phyloP scores from a whole-genome alignment of 2,797 vertebrate species.

The Morelia viridis region DNA sequence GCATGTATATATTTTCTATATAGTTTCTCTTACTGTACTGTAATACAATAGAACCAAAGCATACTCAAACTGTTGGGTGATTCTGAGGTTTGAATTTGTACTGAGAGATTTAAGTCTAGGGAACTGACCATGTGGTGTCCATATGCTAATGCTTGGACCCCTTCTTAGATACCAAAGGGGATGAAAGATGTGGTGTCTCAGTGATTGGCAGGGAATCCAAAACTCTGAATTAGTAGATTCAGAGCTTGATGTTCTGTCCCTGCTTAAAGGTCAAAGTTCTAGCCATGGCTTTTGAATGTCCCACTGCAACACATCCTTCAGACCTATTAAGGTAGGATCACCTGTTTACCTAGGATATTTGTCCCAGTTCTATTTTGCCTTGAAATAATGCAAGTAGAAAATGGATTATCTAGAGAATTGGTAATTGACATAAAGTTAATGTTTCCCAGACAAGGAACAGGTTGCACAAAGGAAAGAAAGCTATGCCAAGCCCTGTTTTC shows the following conservation, averaged over 20 bases:
- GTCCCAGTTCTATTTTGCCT: not conserved
- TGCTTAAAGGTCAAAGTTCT: not conserved
- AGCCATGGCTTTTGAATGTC: not conserved
- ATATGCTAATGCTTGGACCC: not conserved
- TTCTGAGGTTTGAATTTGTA: not conserved
- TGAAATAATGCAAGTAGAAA: not conserved
- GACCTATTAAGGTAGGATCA: not conserved
- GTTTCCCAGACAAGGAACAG: not conserved
- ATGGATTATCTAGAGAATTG: not conserved
- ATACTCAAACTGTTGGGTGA: not conserved
- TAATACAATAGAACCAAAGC: not conserved
- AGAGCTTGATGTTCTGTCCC: not conserved
- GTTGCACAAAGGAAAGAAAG: not conserved
- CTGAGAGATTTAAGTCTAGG: not conserved
- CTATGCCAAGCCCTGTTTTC: not conserved
- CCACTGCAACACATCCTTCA: not conserved
- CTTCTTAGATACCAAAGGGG: not conserved
- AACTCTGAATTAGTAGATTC: not conserved
- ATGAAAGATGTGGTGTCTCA: not conserved
- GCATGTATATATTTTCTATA: not conserved
- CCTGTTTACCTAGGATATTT: not conserved
- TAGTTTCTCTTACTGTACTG: not conserved
- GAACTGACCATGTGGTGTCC: not conserved
- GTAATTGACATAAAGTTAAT: not conserved
- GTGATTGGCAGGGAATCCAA: not conserved